These are phyloP conservation scores for Willisornis vidua DNA, from an alignment of 2,113 vertebrate genomes.

Conservation along the genomic window DNA sequence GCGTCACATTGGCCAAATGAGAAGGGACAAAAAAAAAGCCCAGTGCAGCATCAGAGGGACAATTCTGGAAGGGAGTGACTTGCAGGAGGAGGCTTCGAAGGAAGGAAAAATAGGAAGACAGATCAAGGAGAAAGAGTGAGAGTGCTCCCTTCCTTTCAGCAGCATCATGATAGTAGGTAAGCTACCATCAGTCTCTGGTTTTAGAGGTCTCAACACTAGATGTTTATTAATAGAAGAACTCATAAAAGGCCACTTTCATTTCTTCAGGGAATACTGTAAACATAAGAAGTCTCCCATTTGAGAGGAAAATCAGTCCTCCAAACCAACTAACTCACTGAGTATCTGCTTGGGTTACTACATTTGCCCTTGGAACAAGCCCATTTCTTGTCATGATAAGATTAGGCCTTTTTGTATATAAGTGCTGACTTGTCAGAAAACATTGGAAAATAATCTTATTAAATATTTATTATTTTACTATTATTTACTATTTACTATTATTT, in stretches of 20 bases:
- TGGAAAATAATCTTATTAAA: background rate
- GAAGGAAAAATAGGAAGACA: background rate
- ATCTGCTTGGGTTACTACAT: background rate
- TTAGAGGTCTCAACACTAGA: background rate
- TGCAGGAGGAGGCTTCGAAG: background rate
- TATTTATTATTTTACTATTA: background rate
- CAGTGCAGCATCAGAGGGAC: background rate
- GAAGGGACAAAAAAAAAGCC: accelerated
- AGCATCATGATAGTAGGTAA: background rate
- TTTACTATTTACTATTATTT: too few species aligned
- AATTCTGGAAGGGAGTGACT: background rate
- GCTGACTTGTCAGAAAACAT: background rate
- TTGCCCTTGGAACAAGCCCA: background rate
- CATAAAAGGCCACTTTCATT: background rate
- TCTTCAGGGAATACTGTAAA: background rate
- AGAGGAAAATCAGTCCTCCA: background rate
- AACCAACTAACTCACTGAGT: background rate
- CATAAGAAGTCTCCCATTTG: background rate
- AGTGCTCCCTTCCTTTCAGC: background rate
- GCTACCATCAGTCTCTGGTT: background rate
- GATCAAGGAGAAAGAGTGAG: background rate
- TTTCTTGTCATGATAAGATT: background rate
- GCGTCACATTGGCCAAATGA: background rate
- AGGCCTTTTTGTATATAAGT: background rate
- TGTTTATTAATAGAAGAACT: background rate